These are phyloP conservation scores for Molorchus minor DNA, from an alignment of 2,888 invertebrate species.

Conservation along the genomic window DNA sequence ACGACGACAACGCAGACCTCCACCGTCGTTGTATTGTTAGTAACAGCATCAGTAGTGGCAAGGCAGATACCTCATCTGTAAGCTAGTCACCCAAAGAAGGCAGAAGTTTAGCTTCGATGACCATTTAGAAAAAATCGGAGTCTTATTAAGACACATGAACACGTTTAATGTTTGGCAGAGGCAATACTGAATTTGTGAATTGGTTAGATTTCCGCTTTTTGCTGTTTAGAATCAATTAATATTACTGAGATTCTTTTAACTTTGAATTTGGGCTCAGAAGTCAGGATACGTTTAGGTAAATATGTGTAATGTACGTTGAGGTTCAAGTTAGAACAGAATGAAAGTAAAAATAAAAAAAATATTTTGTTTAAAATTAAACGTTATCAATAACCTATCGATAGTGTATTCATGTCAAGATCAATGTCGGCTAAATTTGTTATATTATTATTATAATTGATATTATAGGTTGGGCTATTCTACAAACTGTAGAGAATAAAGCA, in stretches of 20 bases:
- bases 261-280: constrained; percentile 13
- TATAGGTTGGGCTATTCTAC: too few species aligned
- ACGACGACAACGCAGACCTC: constrained; percentile 30
- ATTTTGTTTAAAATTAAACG: too few species aligned
- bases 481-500: too few species aligned
- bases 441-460: too few species aligned
- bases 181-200: constrained; percentile 23
- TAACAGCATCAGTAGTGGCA: constrained; percentile 33
- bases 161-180: constrained; percentile 17
- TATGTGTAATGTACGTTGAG: background rate
- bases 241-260: constrained; percentile 4
- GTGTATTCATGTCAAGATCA: too few species aligned
- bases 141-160: constrained; percentile 9
- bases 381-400: too few species aligned
- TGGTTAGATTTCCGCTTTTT: constrained; percentile 54
- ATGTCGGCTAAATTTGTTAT: too few species aligned
- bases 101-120: constrained; percentile 16
- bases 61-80: constrained; percentile 41
- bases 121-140: constrained; percentile 28
- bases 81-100: constrained; percentile 25
- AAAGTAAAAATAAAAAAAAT: too few species aligned
- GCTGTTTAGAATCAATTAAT: constrained; percentile 51
- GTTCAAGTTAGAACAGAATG: too few species aligned
- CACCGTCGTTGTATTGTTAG: constrained; percentile 29
- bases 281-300: background rate